Conservation (phyloP, 2,888 invertebrate genomes). For the Gibbula magus region DNA sequence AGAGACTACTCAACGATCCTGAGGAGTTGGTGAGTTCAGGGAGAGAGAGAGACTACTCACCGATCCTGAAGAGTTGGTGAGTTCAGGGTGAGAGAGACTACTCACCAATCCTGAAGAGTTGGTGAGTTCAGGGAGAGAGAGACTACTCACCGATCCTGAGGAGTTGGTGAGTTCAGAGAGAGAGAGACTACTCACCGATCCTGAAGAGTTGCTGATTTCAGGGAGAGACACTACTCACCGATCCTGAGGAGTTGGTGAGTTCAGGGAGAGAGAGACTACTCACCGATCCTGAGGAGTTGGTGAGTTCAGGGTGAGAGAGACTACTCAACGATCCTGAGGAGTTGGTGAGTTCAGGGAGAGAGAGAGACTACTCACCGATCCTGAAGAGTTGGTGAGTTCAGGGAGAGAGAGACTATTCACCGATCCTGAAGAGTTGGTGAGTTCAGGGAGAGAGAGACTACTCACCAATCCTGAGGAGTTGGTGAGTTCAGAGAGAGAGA, state of each 20-base stretch:
- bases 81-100: slow-evolving; percentile 88
- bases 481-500: slow-evolving; percentile 94
- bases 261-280: slow-evolving; percentile 87
- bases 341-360: slow-evolving; percentile 96
- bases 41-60: slow-evolving; percentile 80
- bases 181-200: slow-evolving; percentile 80
- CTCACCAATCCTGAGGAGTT: slow-evolving; percentile 85
- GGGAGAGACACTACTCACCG: slow-evolving; percentile 84
- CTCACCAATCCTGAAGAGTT: slow-evolving; percentile 85
- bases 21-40: slow-evolving; percentile 95
- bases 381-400: slow-evolving; percentile 93
- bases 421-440: slow-evolving; percentile 91
- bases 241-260: slow-evolving; percentile 91
- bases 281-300: slow-evolving; percentile 87
- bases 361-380: slow-evolving; percentile 79
- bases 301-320: slow-evolving; percentile 92
- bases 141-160: slow-evolving; percentile 80
- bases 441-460: slow-evolving; percentile 88
- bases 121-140: slow-evolving; percentile 94
- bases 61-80: slow-evolving; percentile 91
- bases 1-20: slow-evolving; percentile 80
- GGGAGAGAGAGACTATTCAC: slow-evolving; percentile 83
- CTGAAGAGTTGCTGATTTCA: slow-evolving; percentile 93
- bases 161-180: slow-evolving; percentile 96
- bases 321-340: slow-evolving; percentile 82